Evolutionary conservation across 30 jellyfish, hydroid and myxozoan species (phyloP).

Genomic region (Chironex yamaguchii): DNA sequence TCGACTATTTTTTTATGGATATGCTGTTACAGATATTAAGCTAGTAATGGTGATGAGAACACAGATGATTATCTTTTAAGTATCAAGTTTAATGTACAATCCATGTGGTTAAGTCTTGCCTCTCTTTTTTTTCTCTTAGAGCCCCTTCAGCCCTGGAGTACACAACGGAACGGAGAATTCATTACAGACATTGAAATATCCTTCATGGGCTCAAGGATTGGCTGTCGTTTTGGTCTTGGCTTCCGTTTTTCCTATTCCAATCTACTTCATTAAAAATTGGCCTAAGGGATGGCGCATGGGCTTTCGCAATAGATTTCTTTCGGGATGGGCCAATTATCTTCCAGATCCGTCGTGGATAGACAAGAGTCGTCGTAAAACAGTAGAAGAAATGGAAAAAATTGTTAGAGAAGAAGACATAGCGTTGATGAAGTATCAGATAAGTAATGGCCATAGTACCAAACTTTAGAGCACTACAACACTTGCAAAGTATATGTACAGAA

Average conservation of each 20-base stretch:
- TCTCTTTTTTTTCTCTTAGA: constrained; percentile 18
- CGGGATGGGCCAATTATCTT: constrained; percentile 69
- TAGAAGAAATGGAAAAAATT: constrained; percentile 61
- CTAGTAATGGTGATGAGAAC: too few species aligned
- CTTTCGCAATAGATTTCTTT: constrained; percentile 55
- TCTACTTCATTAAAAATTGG: constrained; percentile 90
- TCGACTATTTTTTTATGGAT: too few species aligned
- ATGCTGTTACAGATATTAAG: too few species aligned
- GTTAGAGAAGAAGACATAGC: constrained; percentile 76
- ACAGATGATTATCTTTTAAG: too few species aligned
- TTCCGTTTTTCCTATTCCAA: constrained; percentile 91
- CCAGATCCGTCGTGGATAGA: constrained; percentile 90
- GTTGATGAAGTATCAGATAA: constrained; percentile 49
- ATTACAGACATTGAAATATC: constrained; percentile 63
- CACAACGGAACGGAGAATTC: constrained; percentile 78
- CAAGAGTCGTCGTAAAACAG: constrained; percentile 74
- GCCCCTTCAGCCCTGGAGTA: constrained; percentile 47
- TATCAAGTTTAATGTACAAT: too few species aligned
- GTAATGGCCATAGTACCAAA: neutral
- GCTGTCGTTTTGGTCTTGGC: constrained; percentile 90
- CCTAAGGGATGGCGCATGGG: constrained; percentile 86
- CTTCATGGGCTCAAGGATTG: constrained; percentile 86
- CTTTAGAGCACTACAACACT: too few species aligned
- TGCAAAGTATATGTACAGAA: too few species aligned
- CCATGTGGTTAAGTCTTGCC: neutral